Conservation (phyloP, 64 coral and sea anemone species). For the Astreopora myriophthalma region DNA sequence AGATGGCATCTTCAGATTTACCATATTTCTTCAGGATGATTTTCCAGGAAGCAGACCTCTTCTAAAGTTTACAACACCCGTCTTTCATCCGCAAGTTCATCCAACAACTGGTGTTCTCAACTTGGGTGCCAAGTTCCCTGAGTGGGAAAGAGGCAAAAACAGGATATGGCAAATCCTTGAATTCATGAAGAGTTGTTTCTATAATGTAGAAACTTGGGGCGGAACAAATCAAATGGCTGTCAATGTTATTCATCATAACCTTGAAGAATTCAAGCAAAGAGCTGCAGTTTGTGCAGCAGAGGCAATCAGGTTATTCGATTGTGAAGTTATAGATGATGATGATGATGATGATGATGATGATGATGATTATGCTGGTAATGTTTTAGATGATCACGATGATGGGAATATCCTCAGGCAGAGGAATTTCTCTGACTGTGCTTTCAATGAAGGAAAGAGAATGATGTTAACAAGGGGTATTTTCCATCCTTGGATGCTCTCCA, state of each 20-base stretch:
- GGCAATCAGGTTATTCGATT: constrained; percentile 34
- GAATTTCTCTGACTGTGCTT: constrained; percentile 14
- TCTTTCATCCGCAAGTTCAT: constrained; percentile 97
- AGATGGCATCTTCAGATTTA: constrained; percentile 97
- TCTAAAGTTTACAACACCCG: constrained; percentile 81
- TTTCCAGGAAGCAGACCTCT: constrained; percentile 86
- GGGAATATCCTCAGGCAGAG: constrained; percentile 63
- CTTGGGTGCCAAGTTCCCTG: constrained; percentile 64
- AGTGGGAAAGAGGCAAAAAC: constrained; percentile 77
- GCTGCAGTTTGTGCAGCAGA: constrained; percentile 28
- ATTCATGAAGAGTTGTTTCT: constrained; percentile 95
- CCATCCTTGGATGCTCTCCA: background rate
- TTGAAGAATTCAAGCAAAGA: constrained; percentile 63
- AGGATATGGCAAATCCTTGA: constrained; percentile 84
- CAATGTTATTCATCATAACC: constrained; percentile 41
- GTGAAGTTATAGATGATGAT: background rate
- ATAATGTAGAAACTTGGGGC: constrained; percentile 84
- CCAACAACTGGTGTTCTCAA: constrained; percentile 69
- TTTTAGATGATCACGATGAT: too few species aligned
- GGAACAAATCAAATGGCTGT: constrained; percentile 77
- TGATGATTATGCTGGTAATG: too few species aligned
- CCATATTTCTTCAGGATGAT: constrained; percentile 84
- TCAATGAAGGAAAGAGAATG: constrained; percentile 48
- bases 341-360: background rate
- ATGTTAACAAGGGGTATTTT: constrained; percentile 22